Base-by-base conservation (phyloP, 1,140 invertebrate species). In the Geopemphigus sp. region DNA sequence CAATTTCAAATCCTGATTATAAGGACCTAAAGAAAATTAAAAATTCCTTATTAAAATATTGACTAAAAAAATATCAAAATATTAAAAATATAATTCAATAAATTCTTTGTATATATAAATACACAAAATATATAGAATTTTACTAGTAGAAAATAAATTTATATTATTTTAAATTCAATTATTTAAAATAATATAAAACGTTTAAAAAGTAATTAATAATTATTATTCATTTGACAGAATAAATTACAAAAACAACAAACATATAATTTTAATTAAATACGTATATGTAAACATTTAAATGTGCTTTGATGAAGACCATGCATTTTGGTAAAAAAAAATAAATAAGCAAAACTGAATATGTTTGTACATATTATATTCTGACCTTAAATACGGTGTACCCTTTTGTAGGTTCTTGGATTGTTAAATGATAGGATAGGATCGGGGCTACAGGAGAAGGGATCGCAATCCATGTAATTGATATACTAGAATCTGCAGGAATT, bases 361-460 rank as follows among this genome's bases (percentile, higher is more conserved):
- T 45, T 53, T 15, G 39, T 57, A 68, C 5, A 53, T 50, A 78
- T 47, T 22, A 56, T 19, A 74, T 76, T 76, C 47, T 82, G 84
- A 90, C 89, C 89, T 92, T 90, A 84, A 90, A 85, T 84, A 90
- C 89, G 83, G 90, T 87, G 83, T 89, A 89, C 78, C 89, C 89
- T 82, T 88, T 88, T 11, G 87, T 86, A 57, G 87, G 85, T 45
- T 86, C 88, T 59, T 88, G 87, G 26, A 93, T 88, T 83, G 91
- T 88, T 63, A 95, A 86, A 70, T 92, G 90, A 87, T 95, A 96
- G 61, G 93, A 93, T 63, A 95, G 89, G 82, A 97, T 87, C 81
- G 92, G 93, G 76, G 94, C 95, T 85, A 96, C 96, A 29, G 92
- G 91, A 84, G 94, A 95, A 15, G 89, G 88, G 17, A 95, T 95